Base-by-base conservation (phyloP, 2,113 vertebrate species). In the Lophius piscatorius region DNA sequence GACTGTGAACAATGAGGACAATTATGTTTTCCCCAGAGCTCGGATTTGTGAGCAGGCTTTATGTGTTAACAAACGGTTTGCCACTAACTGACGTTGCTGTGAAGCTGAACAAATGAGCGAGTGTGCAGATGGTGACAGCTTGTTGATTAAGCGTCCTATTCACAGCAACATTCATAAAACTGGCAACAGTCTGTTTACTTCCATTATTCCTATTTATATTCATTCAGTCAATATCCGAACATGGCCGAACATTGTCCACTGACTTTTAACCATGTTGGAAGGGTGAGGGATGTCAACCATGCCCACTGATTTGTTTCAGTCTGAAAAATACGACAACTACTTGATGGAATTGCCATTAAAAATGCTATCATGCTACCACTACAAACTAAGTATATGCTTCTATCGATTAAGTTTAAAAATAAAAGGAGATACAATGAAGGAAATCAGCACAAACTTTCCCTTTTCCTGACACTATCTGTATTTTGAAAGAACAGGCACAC, bases 31-130 rank as follows among this genome's bases (percentile, higher is more conserved):
- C 26, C 50, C 63, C 45, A 2, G 28, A 38, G 41, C 16, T 3
- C 29, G 0, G 1, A 63, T 47, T 42, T 23, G 26, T 65, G 60
- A 75, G 78, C 39, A 16, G 8, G 42, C 35, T 51, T 71, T 28
- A 57, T 50, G 60, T 57, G 59, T 72, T 67, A 68, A 29, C 66
- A 52, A 62, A 75, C 78, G 61, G 47, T 56, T 39, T 61, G 55
- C 67, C 51, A 23, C 58, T 23, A 39, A 69, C 29, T 54, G 18
- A 5, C 14, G 7, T 65, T 34, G 21, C 44, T 17, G 38, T 49
- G 36, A 73, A 58, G 38, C 28, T 62, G 41, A 78, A 82, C 47
- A 67, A 73, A 64, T 74, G 57, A 45, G 4, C n/a, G 24, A 6
- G 0, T 34, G 46, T 22, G 49, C 52, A 49, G 31, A 48, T 56